Evolutionary conservation across 2,113 vertebrate genomes (phyloP).

Genomic region (Oreocharis arfaki): DNA sequence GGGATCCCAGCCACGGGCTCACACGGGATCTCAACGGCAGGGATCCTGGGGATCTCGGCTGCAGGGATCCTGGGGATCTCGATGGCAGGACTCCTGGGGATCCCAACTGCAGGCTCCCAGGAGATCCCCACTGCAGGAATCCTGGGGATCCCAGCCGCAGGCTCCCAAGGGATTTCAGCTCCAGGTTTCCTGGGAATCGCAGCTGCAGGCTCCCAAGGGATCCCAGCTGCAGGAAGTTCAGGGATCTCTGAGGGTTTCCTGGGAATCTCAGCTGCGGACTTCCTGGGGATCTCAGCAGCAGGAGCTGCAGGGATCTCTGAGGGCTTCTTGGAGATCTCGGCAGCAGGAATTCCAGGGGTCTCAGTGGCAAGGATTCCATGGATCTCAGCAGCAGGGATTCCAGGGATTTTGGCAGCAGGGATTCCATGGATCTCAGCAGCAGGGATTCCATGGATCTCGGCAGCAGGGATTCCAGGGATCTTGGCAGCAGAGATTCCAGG

Average conservation of each 20-base stretch:
- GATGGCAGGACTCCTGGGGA: rapidly evolving
- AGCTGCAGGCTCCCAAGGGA: neutral
- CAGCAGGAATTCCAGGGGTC: neutral
- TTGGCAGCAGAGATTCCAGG: neutral
- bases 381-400: neutral
- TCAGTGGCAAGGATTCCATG: neutral
- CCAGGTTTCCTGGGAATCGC: neutral
- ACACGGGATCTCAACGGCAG: neutral
- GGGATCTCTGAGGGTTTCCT: too few relatives aligned
- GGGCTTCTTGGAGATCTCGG: neutral
- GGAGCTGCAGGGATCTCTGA: neutral
- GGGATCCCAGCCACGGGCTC: neutral
- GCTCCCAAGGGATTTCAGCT: neutral
- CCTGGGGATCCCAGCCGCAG: neutral
- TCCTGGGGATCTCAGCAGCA: neutral
- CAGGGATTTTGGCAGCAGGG: neutral
- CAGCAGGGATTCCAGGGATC: neutral
- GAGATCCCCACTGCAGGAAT: rapidly evolving
- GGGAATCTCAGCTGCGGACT: neutral
- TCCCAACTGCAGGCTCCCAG: rapidly evolving
- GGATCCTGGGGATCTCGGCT: rapidly evolving
- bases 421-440: neutral
- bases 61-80: neutral
- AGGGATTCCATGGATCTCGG: rapidly evolving
- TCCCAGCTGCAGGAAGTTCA: neutral